Evolutionary conservation across 2,888 invertebrate species (phyloP), one percentile per base, ranked within the genome.

Genomic region (Spialia ferax): DNA sequence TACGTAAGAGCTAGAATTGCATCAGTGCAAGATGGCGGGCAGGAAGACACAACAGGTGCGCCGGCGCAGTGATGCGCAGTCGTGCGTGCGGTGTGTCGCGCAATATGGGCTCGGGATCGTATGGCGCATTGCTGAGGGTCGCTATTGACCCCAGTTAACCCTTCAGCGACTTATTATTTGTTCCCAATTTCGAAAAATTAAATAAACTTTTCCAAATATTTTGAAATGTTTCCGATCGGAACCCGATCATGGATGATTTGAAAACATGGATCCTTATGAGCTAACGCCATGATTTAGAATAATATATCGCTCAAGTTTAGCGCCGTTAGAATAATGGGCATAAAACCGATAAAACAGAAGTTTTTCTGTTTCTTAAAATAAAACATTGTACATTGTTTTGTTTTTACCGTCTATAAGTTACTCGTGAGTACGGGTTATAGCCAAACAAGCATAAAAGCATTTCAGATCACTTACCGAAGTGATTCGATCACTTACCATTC

Each of bases 41-140:
- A 87, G 90, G 90, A 90, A 88, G 77, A 83, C 74, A 76, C 64
- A 71, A 80, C 89, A 91, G 91, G 91, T 89, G 90, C 82, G 87
- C 79, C 81, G 69, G 81, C 83, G 82, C 83, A 83, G 72, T 70
- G 77, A 78, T 80, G 84, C 81, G 81, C 87, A 79, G 64, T 85
- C 79, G 79, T 76, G 86, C 89, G 87, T 86, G 72, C 77, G 77
- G 79, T 15, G 80, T 80, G 77, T 67, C 75, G 75, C 63, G 69
- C 69, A 57, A 66, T 75, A 73, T 74, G 71, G 71, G 50, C 69
- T 42, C 70, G 69, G 66, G 45, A 56, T 45, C 54, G 54, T 32
- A 32, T 64, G 18, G 15, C 48, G 35, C 32, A 15, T 35, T 35
- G 63, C 10, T 54, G 26, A n/a, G 56, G 32, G 56, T 48, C 63